phyloP scores from a whole-genome alignment of 2,797 vertebrate genomes.

The Sebastes oblongus region DNA sequence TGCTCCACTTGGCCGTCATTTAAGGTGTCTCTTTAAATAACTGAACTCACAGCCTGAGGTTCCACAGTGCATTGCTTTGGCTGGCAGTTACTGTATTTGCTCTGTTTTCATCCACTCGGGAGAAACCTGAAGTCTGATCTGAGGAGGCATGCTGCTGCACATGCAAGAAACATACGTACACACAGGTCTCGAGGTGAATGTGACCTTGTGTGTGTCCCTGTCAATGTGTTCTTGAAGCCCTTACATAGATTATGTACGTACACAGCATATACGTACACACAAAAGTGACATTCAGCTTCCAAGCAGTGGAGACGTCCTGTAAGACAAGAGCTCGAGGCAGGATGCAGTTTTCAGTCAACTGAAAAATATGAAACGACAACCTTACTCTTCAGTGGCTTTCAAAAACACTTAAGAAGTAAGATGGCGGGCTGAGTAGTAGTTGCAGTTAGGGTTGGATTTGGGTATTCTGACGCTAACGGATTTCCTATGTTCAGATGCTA shows the following conservation, averaged over 20 bases:
- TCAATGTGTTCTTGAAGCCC: background rate
- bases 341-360: background rate
- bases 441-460: background rate
- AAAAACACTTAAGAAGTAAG: background rate
- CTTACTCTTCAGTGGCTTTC: background rate
- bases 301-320: background rate
- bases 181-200: background rate
- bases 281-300: conserved; percentile 15
- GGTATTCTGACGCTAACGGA: too few relatives aligned
- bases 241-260: background rate
- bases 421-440: background rate
- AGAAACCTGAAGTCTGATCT: background rate
- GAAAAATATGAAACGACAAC: conserved; percentile 8
- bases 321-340: conserved; percentile 4
- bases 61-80: background rate
- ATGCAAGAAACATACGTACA: conserved; percentile 17
- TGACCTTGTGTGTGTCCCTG: background rate
- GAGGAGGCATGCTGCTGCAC: conserved; percentile 6
- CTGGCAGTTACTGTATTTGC: conserved; percentile 18
- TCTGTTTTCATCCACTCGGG: conserved; percentile 1
- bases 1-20: conserved; percentile 10
- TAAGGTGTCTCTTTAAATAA: conserved; percentile 34
- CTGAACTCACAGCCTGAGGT: background rate
- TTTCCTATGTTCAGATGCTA: too few relatives aligned
- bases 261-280: background rate